Conservation (phyloP, 2,888 invertebrate species). For the Thereva unica region DNA sequence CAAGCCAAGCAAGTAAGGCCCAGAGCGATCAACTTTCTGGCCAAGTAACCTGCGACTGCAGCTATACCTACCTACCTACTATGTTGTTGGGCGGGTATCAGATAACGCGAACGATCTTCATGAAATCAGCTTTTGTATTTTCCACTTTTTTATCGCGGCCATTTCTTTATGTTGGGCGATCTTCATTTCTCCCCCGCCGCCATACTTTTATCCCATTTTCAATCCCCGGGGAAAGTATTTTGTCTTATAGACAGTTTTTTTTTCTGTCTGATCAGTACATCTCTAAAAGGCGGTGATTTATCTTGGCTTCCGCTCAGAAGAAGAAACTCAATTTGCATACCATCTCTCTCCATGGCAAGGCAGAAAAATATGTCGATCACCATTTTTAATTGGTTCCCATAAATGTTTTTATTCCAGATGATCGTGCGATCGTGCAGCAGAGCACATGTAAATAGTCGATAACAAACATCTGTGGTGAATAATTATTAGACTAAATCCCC, state of each 20-base stretch:
- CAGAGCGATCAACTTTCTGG: conserved; percentile 23
- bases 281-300: conserved; percentile 13
- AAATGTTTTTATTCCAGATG: too few species aligned
- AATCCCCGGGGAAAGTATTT: conserved; percentile 16
- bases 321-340: conserved; percentile 30
- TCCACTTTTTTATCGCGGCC: conserved; percentile 9
- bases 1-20: conserved; percentile 1
- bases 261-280: not conserved
- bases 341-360: not conserved
- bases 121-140: conserved; percentile 8
- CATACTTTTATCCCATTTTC: too few species aligned
- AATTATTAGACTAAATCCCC: too few species aligned
- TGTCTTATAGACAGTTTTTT: conserved; percentile 4
- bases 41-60: conserved; percentile 11
- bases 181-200: too few species aligned
- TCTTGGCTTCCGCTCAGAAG: conserved; percentile 4
- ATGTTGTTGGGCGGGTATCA: conserved; percentile 13
- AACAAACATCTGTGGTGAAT: too few species aligned
- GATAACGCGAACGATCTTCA: conserved; percentile 7
- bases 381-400: too few species aligned
- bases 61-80: not conserved
- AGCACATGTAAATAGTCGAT: too few species aligned
- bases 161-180: too few species aligned
- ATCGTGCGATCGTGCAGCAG: too few species aligned
- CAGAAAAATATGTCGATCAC: too few species aligned